phyloP scores from a whole-genome alignment of 2,888 invertebrate species.

The Agrypnus murinus region DNA sequence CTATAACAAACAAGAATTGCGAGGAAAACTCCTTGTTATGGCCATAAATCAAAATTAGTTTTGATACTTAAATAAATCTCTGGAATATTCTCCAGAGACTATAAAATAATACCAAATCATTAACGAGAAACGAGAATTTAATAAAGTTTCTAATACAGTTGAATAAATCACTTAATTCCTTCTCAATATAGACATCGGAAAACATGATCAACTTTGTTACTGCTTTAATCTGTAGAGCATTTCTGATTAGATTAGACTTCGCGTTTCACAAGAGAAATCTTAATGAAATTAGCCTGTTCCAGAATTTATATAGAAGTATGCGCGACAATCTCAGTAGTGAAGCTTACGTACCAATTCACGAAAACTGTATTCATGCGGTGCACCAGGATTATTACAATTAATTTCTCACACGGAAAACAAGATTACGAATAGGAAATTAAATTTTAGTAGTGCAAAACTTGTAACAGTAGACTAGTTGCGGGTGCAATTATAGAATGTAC shows the following conservation, averaged over 20 bases:
- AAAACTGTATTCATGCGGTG: slow-evolving; percentile 36
- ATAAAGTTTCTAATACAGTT: slow-evolving; percentile 3
- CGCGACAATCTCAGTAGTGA: slow-evolving; percentile 15
- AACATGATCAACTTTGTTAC: slow-evolving; percentile 13
- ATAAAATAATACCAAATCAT: not conserved
- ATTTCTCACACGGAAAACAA: slow-evolving; percentile 38
- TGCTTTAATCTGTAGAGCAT: slow-evolving; percentile 21
- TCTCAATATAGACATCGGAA: slow-evolving; percentile 13
- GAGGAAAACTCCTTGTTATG: too few relatives aligned
- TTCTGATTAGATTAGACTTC: slow-evolving; percentile 29
- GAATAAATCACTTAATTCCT: slow-evolving; percentile 15
- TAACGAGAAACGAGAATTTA: slow-evolving; percentile 4
- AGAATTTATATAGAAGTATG: slow-evolving; percentile 26
- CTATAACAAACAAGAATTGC: too few relatives aligned
- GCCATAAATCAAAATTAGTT: too few relatives aligned
- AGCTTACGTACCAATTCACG: slow-evolving; percentile 31
- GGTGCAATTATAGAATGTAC: not conserved
- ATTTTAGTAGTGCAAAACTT: slow-evolving; percentile 23
- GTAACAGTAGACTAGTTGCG: not conserved
- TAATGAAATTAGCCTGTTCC: slow-evolving; percentile 27
- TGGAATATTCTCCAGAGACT: not conserved
- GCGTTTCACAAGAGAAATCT: slow-evolving; percentile 25
- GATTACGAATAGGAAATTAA: slow-evolving; percentile 39
- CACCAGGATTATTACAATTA: slow-evolving; percentile 39
- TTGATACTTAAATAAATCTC: not conserved